phyloP scores from a whole-genome alignment of 2,888 invertebrate species.

The Melieria picta region DNA sequence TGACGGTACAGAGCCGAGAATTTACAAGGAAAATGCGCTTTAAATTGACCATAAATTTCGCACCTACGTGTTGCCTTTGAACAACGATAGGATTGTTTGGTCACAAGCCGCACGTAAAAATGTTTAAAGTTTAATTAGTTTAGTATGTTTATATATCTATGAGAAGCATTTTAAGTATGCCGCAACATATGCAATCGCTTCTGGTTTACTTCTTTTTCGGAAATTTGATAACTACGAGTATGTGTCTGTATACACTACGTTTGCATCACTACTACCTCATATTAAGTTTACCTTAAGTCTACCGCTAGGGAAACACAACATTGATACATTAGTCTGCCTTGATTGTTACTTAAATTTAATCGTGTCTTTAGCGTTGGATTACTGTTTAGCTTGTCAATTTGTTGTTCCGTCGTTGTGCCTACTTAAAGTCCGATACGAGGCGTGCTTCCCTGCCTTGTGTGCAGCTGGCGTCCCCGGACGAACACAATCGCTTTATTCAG shows the following conservation, averaged over 20 bases:
- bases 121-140: background rate
- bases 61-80: too few species aligned
- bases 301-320: constrained; percentile 28
- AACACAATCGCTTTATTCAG: too few species aligned
- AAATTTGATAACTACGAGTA: constrained; percentile 19
- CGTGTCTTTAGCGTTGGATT: background rate
- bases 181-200: background rate
- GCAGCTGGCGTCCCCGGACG: too few species aligned
- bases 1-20: too few species aligned
- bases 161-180: background rate
- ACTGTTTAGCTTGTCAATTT: too few species aligned
- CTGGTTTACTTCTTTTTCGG: background rate
- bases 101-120: background rate
- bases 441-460: too few species aligned
- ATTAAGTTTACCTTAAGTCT: constrained; percentile 7
- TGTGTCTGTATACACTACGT: background rate
- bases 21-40: too few species aligned
- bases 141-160: background rate
- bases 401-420: too few species aligned
- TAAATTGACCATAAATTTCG: too few species aligned
- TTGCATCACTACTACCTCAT: too few species aligned
- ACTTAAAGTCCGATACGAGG: too few species aligned
- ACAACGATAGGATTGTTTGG: background rate
- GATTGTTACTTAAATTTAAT: constrained; percentile 38
- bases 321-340: constrained; percentile 41